phyloP scores from a whole-genome alignment of 2,113 vertebrate species.

The Morphnarchus princeps region DNA sequence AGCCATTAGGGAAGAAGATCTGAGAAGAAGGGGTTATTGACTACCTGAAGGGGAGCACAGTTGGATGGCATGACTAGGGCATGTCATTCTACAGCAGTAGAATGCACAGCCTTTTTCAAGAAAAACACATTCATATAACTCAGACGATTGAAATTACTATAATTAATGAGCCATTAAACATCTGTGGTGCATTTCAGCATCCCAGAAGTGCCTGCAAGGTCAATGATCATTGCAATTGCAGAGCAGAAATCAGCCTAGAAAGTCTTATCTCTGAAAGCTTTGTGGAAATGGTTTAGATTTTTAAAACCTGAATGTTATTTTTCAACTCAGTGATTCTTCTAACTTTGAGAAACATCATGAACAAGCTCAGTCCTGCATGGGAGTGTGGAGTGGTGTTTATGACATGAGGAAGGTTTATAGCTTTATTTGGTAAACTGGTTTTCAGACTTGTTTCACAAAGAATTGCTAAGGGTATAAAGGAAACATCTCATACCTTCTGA shows the following conservation, averaged over 20 bases:
- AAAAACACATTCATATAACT: conserved; percentile 12
- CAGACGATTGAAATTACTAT: conserved; percentile 30
- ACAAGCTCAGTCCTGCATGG: not conserved
- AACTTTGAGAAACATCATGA: not conserved
- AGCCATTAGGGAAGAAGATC: not conserved
- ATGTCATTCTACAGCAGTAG: not conserved
- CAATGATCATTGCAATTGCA: conserved; percentile 1
- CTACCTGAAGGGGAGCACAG: not conserved
- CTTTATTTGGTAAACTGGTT: not conserved
- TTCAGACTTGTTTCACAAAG: not conserved
- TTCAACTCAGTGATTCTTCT: not conserved
- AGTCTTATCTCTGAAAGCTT: not conserved
- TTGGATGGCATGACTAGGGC: not conserved
- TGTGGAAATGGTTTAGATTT: not conserved
- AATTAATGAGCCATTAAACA: not conserved
- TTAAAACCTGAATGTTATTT: not conserved
- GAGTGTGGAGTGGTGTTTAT: not conserved
- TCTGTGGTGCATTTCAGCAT: not conserved
- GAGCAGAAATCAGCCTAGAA: not conserved
- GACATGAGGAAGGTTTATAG: not conserved
- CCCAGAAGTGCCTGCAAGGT: conserved; percentile 6
- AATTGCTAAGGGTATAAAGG: not conserved
- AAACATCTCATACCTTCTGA: not conserved
- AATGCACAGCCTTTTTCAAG: not conserved
- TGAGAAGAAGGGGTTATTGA: not conserved